Conservation (phyloP, 35 echinoderm and acorn worm species). For the Ophiothrix spiculata region DNA sequence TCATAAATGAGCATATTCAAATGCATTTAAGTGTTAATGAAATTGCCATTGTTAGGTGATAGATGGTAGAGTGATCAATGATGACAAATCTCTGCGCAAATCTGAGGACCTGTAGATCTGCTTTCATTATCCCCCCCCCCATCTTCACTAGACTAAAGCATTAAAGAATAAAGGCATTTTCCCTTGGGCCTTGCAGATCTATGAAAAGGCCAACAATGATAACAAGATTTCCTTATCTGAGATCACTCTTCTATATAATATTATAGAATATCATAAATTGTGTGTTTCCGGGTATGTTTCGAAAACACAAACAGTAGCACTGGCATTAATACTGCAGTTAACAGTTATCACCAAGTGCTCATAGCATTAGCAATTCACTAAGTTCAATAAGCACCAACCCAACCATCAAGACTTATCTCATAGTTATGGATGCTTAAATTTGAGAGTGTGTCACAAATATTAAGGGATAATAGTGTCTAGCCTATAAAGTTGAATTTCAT, state of each 20-base stretch:
- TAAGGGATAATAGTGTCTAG: not conserved
- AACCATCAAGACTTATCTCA: not conserved
- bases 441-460: not conserved
- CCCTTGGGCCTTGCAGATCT: not conserved
- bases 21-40: no score
- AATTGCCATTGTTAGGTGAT: no score
- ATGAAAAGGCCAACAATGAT: not conserved
- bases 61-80: constrained; percentile 14
- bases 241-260: not conserved
- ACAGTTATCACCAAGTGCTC: no score
- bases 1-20: no score
- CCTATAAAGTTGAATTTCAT: not conserved
- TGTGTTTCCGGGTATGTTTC: no score
- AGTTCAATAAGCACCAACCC: not conserved
- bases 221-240: constrained; percentile 4
- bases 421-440: not conserved
- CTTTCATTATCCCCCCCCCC: not conserved
- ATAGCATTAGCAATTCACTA: not conserved
- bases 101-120: not conserved
- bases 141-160: not conserved
- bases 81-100: constrained; percentile 15
- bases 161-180: not conserved
- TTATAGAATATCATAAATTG: no score
- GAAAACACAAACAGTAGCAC: no score
- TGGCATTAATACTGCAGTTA: no score